Percentiles rank a stretch among this genome's conserved stretches.
phyloP scores from a whole-genome alignment of 2,888 invertebrate genomes.

The Romanomermis culicivorax region DNA sequence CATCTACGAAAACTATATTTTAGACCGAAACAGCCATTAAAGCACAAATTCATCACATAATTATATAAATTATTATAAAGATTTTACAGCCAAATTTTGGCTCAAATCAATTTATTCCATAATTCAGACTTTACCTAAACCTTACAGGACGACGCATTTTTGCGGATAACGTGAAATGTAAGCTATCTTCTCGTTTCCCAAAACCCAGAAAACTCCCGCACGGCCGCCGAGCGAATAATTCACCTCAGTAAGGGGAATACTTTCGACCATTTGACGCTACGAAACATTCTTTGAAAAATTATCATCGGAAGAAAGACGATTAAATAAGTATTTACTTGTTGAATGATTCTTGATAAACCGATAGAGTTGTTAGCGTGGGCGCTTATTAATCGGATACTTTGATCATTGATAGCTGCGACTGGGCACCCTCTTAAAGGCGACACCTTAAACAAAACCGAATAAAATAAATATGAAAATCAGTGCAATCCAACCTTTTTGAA shows the following conservation, averaged over 20 bases:
- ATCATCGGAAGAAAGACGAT: neutral
- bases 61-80: too few species aligned
- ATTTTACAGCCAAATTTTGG: too few species aligned
- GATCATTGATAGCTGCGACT: conserved; percentile 23
- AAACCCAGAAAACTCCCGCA: conserved; percentile 24
- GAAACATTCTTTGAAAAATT: too few species aligned
- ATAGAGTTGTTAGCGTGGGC: conserved; percentile 23
- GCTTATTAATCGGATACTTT: conserved; percentile 21
- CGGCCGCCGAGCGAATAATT: conserved; percentile 3
- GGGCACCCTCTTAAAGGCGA: conserved; percentile 21
- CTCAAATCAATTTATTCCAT: too few species aligned
- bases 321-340: neutral
- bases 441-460: conserved; percentile 17
- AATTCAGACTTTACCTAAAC: too few species aligned
- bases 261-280: conserved; percentile 23
- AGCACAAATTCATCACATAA: too few species aligned
- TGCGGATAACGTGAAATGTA: conserved; percentile 25
- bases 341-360: conserved; percentile 22
- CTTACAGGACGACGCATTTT: conserved; percentile 21
- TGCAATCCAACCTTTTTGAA: too few species aligned
- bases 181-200: conserved; percentile 22
- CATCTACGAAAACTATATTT: too few species aligned
- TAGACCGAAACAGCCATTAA: too few species aligned
- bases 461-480: too few species aligned
- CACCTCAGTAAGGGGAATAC: conserved; percentile 24